Evolutionary conservation across 2,888 invertebrate genomes (phyloP).

Genomic region (Ceratothoa steindachneri): DNA sequence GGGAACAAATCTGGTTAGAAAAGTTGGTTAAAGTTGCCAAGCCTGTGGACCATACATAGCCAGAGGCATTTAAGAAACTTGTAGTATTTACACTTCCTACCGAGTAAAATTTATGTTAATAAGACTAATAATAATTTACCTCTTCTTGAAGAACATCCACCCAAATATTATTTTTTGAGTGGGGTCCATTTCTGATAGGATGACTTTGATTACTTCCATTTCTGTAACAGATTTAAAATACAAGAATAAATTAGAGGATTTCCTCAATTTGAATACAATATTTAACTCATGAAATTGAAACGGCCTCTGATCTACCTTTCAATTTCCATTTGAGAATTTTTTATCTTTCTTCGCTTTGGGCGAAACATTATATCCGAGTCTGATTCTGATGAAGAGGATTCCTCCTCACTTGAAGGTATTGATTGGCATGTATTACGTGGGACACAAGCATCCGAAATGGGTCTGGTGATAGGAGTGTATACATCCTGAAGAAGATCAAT

Average conservation of each 20-base stretch:
- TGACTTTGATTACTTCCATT: background rate
- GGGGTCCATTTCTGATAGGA: background rate
- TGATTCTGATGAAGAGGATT: background rate
- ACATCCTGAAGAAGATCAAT: background rate
- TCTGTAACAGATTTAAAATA: no score
- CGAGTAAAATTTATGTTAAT: no score
- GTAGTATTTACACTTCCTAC: background rate
- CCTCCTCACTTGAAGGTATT: background rate
- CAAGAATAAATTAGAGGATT: no score
- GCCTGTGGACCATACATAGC: background rate
- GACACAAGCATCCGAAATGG: background rate
- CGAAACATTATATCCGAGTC: background rate
- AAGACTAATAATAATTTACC: slow-evolving; percentile 15
- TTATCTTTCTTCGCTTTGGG: background rate
- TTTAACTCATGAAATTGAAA: no score
- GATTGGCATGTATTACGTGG: background rate
- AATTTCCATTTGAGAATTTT: background rate
- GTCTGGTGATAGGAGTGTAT: background rate
- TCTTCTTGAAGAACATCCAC: slow-evolving; percentile 39
- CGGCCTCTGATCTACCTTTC: slow-evolving; percentile 4
- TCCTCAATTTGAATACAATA: no score
- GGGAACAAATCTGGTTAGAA: background rate
- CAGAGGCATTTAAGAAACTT: background rate
- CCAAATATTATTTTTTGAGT: slow-evolving; percentile 38
- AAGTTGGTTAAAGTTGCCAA: background rate